phyloP scores from a whole-genome alignment of 2,797 vertebrate genomes.

The Darevskia mixta region DNA sequence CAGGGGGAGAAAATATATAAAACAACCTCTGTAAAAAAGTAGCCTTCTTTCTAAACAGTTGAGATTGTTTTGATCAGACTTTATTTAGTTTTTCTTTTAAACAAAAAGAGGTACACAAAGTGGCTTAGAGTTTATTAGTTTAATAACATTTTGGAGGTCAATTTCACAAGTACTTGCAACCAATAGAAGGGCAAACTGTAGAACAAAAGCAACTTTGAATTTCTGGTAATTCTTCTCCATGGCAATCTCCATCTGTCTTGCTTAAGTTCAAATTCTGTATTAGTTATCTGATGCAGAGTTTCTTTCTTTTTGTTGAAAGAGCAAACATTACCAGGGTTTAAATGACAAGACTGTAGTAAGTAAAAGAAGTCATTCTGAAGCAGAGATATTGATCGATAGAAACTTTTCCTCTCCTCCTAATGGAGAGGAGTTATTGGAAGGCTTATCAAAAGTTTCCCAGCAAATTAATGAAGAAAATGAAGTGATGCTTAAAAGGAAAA shows the following conservation, averaged over 20 bases:
- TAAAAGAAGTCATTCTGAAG: neutral
- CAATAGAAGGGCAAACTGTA: conserved; percentile 38
- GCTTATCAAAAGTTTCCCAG: neutral
- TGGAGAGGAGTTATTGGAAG: neutral
- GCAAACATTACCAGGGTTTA: neutral
- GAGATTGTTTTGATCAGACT: conserved; percentile 58
- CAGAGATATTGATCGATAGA: neutral
- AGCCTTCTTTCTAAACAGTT: neutral
- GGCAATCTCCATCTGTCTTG: neutral
- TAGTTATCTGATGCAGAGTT: neutral
- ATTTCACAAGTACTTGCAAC: conserved; percentile 27
- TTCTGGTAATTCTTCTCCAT: conserved; percentile 51
- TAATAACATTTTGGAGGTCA: conserved; percentile 26
- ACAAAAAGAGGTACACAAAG: conserved; percentile 60
- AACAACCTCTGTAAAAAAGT: neutral
- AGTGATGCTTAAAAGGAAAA: neutral
- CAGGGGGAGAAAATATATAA: neutral
- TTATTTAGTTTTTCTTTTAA: conserved; percentile 72
- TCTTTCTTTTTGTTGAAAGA: neutral
- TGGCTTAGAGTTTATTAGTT: conserved; percentile 58
- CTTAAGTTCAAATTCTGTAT: neutral
- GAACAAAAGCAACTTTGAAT: conserved; percentile 47
- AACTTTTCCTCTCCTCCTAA: neutral
- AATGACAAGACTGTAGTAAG: neutral
- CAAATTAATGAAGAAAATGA: conserved; percentile 4